Evolutionary conservation across 2,797 vertebrate genomes (phyloP), one percentile per base, ranked within the genome.

Genomic region (Falco naumanni): DNA sequence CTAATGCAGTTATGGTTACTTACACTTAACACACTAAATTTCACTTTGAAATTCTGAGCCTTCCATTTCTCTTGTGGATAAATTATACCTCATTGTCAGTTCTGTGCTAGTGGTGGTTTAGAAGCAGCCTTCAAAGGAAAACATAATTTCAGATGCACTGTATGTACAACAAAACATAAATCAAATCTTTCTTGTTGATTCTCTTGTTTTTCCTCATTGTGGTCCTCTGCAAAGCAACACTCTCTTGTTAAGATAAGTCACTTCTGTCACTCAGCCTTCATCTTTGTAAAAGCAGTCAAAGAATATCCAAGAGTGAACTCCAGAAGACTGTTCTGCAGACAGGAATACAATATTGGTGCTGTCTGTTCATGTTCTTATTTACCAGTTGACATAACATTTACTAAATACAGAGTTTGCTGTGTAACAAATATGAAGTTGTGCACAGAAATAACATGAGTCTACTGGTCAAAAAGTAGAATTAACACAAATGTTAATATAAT

Each of bases 101-200:
- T 90, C 66, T 74, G 37, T 83, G 54, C 45, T 79, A 84, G 51
- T 84, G 70, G 37, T 43, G 48, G 37, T 45, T 25, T 53, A 81
- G 51, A 93, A 90, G 31, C 63, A 79, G 34, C 37, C 71, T 93
- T 93, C 84, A 90, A 85, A 90, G 43, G 81, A 84, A 94, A 89
- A 57, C 75, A 74, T 22, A 0, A 71, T 86, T 94, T 66, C 72
- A 87, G 45, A 64, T 84, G 24, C 50, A 65, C 37, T 41, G 17
- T 84, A 75, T 75, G 76, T 69, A 69, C n/a, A 87, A 76, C 39
- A 83, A 85, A 84, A 92, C 0, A 0, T 78, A 74, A 89, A 93
- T 94, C 22, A 81, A 86, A 57, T 56, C 17, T 90, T 84, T 45
- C 43, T 7, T 64, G 33, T 82, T 34, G 8, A 57, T 90, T 80